Conservation (phyloP, 1,140 invertebrate species). For the Maniola jurtina region DNA sequence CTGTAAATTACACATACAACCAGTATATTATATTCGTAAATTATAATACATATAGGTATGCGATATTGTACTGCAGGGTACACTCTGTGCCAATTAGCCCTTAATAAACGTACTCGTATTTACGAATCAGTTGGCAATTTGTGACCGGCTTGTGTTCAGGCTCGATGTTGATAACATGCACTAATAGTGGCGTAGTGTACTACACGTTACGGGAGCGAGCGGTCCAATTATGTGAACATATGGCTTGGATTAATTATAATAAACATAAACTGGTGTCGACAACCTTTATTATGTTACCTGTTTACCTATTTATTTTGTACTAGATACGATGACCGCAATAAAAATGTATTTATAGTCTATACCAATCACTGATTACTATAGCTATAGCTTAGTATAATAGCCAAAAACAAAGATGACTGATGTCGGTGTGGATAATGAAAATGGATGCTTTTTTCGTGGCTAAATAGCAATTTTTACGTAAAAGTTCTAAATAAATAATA, state of each 20-base stretch:
- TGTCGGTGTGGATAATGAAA: too few species aligned
- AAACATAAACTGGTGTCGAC: not conserved
- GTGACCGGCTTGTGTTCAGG: not conserved
- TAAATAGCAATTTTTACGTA: too few species aligned
- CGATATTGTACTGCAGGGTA: too few species aligned
- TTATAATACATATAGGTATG: too few species aligned
- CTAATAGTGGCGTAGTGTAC: constrained; percentile 1
- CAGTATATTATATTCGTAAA: too few species aligned
- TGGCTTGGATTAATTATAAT: not conserved
- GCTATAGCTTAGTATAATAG: too few species aligned
- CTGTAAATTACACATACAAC: too few species aligned
- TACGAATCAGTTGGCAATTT: not conserved
- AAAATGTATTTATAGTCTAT: too few species aligned
- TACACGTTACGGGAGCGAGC: not conserved
- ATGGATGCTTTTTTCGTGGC: too few species aligned
- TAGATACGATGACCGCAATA: not conserved
- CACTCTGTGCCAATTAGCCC: not conserved
- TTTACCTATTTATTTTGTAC: not conserved
- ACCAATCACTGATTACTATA: too few species aligned
- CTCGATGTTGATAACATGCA: not conserved
- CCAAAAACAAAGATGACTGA: too few species aligned
- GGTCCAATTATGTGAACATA: constrained; percentile 3
- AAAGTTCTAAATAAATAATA: too few species aligned
- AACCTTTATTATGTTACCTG: not conserved
- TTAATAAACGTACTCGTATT: not conserved